Conservation (phyloP, 2,797 vertebrate species). For the Erithacus rubecula region DNA sequence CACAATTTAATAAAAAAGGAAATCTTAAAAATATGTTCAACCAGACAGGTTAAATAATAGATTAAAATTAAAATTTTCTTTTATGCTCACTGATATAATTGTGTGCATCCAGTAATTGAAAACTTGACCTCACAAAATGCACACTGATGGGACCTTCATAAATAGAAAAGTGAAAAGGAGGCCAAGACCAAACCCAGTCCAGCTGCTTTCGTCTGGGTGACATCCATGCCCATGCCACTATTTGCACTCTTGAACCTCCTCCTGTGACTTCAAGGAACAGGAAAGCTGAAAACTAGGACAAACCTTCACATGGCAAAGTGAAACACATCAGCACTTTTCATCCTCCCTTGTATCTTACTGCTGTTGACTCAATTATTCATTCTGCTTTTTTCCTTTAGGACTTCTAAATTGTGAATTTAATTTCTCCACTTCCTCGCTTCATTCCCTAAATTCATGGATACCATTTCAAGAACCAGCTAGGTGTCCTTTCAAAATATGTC, state of each 20-base stretch:
- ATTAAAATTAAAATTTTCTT: not conserved
- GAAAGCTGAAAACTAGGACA: not conserved
- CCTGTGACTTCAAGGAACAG: not conserved
- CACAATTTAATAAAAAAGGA: not conserved
- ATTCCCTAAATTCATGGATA: not conserved
- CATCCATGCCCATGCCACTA: rapidly evolving
- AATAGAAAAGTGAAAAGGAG: not conserved
- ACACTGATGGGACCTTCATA: not conserved
- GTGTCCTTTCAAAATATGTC: not conserved
- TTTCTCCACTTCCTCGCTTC: not conserved
- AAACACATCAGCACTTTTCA: not conserved
- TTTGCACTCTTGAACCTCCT: not conserved
- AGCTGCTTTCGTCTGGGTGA: rapidly evolving
- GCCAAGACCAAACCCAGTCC: not conserved
- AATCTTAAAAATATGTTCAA: not conserved
- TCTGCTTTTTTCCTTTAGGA: not conserved
- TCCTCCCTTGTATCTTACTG: not conserved
- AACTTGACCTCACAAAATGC: not conserved
- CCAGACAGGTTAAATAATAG: not conserved
- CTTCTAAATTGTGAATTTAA: not conserved
- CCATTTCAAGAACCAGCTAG: rapidly evolving
- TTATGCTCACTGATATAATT: not conserved
- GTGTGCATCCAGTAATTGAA: not conserved
- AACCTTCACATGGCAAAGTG: not conserved
- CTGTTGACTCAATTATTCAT: not conserved